Percentiles rank a stretch among this genome's conserved stretches.
phyloP scores from a whole-genome alignment of 1,140 invertebrate species.

The Adoxophyes honmai region DNA sequence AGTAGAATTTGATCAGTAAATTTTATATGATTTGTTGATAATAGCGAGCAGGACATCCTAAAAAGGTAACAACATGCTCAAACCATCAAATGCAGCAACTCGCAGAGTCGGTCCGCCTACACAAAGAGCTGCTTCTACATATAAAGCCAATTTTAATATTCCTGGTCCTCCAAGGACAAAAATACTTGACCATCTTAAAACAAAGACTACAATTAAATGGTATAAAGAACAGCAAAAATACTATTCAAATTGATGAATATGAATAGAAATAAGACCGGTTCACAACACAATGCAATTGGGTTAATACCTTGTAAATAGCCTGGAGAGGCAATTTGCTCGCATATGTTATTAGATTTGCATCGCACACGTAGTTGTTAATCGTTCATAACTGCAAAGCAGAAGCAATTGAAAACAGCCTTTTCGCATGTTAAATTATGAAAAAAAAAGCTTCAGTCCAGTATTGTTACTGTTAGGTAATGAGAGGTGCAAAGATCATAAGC shows the following conservation, averaged over 20 bases:
- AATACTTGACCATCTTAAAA: not conserved
- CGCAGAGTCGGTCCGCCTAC: not conserved
- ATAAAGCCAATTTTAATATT: slow-evolving; percentile 3
- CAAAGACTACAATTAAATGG: not conserved
- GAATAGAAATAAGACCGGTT: slow-evolving; percentile 2
- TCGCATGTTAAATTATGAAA: too few relatives aligned
- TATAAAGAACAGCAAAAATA: too few relatives aligned
- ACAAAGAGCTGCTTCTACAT: not conserved
- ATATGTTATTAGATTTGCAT: slow-evolving; percentile 1
- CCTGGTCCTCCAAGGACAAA: not conserved
- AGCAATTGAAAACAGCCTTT: not conserved
- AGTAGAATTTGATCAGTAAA: too few relatives aligned
- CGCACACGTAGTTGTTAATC: slow-evolving; percentile 1
- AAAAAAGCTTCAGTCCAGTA: too few relatives aligned
- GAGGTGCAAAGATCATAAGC: too few relatives aligned
- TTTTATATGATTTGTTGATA: too few relatives aligned
- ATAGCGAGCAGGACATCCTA: not conserved
- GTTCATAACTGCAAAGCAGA: not conserved
- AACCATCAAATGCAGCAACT: not conserved
- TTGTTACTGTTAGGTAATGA: too few relatives aligned
- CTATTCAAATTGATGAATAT: not conserved
- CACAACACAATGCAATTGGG: slow-evolving; percentile 12
- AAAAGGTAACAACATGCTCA: slow-evolving; percentile 1
- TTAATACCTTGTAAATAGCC: slow-evolving; percentile 10
- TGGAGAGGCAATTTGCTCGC: not conserved